Percentiles rank a stretch among this genome's conserved stretches.
Evolutionary conservation across 2,888 invertebrate species (phyloP).

Genomic region (Dicyrtoma fusca): DNA sequence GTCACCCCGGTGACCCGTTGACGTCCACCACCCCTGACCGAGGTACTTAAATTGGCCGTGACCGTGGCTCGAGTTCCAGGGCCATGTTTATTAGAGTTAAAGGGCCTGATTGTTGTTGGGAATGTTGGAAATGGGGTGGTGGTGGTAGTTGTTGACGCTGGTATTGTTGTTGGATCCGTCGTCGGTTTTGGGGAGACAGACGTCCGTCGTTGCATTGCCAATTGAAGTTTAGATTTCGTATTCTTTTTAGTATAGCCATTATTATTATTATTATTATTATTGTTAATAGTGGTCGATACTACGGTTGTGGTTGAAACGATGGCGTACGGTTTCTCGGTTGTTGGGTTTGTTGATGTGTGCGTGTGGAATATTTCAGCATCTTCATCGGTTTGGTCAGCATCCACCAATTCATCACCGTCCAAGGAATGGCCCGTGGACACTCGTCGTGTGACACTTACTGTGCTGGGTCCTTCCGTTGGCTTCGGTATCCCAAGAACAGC

Average conservation of each 20-base stretch:
- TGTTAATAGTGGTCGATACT: not conserved
- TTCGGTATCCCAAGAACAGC: slow-evolving; percentile 47
- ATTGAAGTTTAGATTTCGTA: slow-evolving; percentile 14
- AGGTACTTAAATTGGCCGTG: slow-evolving; percentile 22
- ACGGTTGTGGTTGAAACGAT: slow-evolving; percentile 8
- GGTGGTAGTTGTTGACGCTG: no score
- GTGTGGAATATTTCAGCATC: not conserved
- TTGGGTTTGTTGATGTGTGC: slow-evolving; percentile 14
- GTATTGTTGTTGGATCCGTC: not conserved
- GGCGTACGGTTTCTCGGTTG: not conserved
- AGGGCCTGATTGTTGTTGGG: not conserved
- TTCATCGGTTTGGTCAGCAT: slow-evolving; percentile 24
- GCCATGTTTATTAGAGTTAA: no score
- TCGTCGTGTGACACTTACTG: slow-evolving; percentile 5
- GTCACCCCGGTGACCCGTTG: not conserved
- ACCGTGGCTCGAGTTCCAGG: slow-evolving; percentile 24
- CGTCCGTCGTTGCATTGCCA: slow-evolving; percentile 20
- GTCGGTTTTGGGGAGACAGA: not conserved
- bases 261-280: not conserved
- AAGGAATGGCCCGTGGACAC: not conserved
- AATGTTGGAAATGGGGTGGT: slow-evolving; percentile 14
- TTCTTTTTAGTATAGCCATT: slow-evolving; percentile 9
- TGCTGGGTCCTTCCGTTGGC: slow-evolving; percentile 30
- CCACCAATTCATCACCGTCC: not conserved
- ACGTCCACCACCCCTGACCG: slow-evolving; percentile 26